Evolutionary conservation across 2,888 invertebrate species (phyloP), one percentile per base, ranked within the genome.

Genomic region (Itoplectis maculator): DNA sequence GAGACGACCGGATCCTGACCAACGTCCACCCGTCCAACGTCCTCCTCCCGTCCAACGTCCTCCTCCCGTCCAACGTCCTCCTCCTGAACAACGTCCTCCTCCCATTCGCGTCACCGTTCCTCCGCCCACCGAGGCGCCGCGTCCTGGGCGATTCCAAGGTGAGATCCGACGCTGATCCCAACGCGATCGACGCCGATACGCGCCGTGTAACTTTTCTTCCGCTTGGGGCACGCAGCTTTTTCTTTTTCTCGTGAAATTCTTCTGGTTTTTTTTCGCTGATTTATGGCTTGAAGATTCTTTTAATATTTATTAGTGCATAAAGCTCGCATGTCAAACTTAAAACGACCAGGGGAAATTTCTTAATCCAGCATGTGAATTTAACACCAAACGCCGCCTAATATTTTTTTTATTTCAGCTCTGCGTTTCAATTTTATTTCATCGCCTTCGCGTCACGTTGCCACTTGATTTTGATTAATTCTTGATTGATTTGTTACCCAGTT

Each of bases 401-500:
- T 51, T 29, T 72, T n/a, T 59, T 72, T 59, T n/a, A 13, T 59
- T 72, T 72, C 59, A 72, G 56, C 20, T 63, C 61, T 40, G 49
- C 73, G 49, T 61, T 72, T 61, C 37, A 23, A 54, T 70, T 81
- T 61, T 77, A 61, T 75, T 76, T n/a, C 11, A 49, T 79, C 63
- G 74, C 69, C 72, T 80, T 8, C 11, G 59, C 54, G 54, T 37
- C 78, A 15, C 37, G 15, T 11, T 15, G 7, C n/a, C 78, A 20
- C 54, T 63, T 15, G 13, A 35, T 6, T 5, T 1, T 13, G 45
- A 65, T 72, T 45, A 37, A 63, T 61, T 45, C 15, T 80, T 83
- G 61, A 61, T 73, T 83, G 90, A 95, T 75, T 79, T 56, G 2
- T 42, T 49, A 78, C 84, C 45, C 86, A 94, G 96, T 95, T 68